Evolutionary conservation across 30 jellyfish, hydroid and myxozoan genomes (phyloP), one percentile per base, ranked within the genome.

Genomic region (Aurelia aurita): DNA sequence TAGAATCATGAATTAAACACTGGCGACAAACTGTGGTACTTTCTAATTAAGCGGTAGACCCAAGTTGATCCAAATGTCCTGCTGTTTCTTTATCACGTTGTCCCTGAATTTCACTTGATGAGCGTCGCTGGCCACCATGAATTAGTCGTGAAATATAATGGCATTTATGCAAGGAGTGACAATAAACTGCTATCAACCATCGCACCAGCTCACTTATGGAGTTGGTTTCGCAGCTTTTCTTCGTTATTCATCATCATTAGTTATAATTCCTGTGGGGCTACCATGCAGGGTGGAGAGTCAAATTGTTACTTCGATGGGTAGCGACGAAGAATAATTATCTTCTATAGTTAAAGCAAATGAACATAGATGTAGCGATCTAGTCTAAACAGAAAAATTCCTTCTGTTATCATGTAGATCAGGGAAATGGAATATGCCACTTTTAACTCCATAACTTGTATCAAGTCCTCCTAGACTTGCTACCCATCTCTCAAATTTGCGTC

Each of bases 201-300:
- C 32, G 71, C 47, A 65, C 71, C 25, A 57, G 67, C 74, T 55
- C 86, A 74, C 32, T 74, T 28, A 54, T 74, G 74, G 22, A 53
- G 2, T 20, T 51, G 86, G 86, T 57, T 74, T 74, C 86, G 31
- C 86, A 74, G 86, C 74, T 74, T 74, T 74, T 16, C 63, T 51
- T 74, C 46, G 12, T n/a, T 16, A 39, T 44, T 43, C 51, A 44
- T 67, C 79, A 67, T 67, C 58, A 44, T 25, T 67, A 67, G 45
- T 61, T 22, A 58, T 3, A 14, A 58, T 58, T 20, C 14, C 31
- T 8, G 0, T 2, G 29, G 26, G 29, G 26, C 26, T 11, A 23
- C 14, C 69, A 11, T 58, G 1, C 31, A 58, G 26, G 69, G 26
- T n/a, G 31, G 29, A 58, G 15, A 8, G 51, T 39, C 51, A 6